Percentiles rank a stretch among this genome's conserved stretches.
Evolutionary conservation across 1,140 invertebrate genomes (phyloP).

Genomic region (Proales similis): DNA sequence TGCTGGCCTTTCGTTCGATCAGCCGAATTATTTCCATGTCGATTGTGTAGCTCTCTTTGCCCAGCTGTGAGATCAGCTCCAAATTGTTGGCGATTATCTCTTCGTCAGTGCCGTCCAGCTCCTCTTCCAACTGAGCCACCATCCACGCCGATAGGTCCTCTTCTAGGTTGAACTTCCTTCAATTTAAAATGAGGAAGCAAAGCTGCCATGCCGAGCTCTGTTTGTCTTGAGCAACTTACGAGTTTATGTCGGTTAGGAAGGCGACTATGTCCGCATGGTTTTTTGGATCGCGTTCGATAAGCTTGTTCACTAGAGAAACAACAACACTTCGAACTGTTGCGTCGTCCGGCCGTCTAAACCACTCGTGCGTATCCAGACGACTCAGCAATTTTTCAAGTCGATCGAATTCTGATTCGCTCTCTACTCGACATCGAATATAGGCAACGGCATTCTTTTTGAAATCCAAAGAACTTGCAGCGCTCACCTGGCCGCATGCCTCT

Average conservation of each 20-base stretch:
- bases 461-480: too few relatives aligned
- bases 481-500: too few relatives aligned
- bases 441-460: too few relatives aligned
- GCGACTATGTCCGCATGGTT: conserved; percentile 11
- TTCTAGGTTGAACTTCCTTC: conserved; percentile 12
- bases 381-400: conserved; percentile 12
- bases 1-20: too few relatives aligned
- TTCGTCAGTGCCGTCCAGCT: conserved; percentile 30
- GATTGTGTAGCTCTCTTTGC: conserved; percentile 17
- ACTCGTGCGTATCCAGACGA: background rate
- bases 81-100: conserved; percentile 20
- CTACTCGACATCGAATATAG: background rate
- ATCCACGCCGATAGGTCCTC: conserved; percentile 7
- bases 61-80: conserved; percentile 4
- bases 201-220: background rate
- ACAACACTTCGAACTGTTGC: background rate
- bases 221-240: background rate
- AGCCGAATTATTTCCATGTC: too few relatives aligned
- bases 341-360: conserved; percentile 3
- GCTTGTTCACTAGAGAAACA: conserved; percentile 19
- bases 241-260: conserved; percentile 7
- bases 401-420: background rate
- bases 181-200: background rate
- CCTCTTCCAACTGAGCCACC: conserved; percentile 26
- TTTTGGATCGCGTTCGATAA: background rate